A percentile compares a stretch with the other conserved stretches of the same genome.
Evolutionary conservation across 1,140 invertebrate genomes (phyloP).

Genomic region (Andricus grossulariae): DNA sequence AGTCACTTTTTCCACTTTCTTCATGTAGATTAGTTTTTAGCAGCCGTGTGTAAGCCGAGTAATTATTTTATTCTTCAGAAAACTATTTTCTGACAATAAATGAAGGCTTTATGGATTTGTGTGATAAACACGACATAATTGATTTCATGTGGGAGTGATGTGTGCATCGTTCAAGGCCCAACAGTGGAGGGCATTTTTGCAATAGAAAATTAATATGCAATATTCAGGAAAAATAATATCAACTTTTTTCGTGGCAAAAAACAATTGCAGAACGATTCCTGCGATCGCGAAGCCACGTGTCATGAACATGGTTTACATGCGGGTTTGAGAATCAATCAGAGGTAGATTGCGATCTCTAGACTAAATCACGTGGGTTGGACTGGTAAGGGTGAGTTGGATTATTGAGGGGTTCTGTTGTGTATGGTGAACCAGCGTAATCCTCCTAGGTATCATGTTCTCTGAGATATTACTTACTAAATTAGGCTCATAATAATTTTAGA

Average conservation of each 20-base stretch:
- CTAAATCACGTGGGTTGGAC: conserved; percentile 51
- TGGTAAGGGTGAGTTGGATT: conserved; percentile 46
- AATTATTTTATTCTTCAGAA: no score
- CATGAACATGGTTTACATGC: conserved; percentile 37
- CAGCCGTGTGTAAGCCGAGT: no score
- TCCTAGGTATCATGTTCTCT: conserved; percentile 21
- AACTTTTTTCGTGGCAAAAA: background rate
- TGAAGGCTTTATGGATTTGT: conserved; percentile 1
- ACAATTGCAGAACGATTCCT: background rate
- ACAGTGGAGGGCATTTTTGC: background rate
- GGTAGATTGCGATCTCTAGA: conserved; percentile 54
- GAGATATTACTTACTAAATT: conserved; percentile 10
- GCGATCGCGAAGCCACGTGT: conserved; percentile 12
- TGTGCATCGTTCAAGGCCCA: conserved; percentile 2
- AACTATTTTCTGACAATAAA: background rate
- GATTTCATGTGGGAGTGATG: conserved; percentile 1
- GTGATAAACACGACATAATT: conserved; percentile 1
- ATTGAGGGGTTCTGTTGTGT: conserved; percentile 30
- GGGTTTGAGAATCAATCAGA: conserved; percentile 57
- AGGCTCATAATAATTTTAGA: conserved; percentile 14
- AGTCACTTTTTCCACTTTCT: no score
- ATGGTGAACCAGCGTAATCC: conserved; percentile 14
- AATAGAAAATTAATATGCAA: background rate
- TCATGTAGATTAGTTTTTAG: no score
- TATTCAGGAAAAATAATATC: background rate